These are phyloP conservation scores for Saccostrea cuccullata DNA, from an alignment of 1,140 invertebrate species.

Conservation along the genomic window DNA sequence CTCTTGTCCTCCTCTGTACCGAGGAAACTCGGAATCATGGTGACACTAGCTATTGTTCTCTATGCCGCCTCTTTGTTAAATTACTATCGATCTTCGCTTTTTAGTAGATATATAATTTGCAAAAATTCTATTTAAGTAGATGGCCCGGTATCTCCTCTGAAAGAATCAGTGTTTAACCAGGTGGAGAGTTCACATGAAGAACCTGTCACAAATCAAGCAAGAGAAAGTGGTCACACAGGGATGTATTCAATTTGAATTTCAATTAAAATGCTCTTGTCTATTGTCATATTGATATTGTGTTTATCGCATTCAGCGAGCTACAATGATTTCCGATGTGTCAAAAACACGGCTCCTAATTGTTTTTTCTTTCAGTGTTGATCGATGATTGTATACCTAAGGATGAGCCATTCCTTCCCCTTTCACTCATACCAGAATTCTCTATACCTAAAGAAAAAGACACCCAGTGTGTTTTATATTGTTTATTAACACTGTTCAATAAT, in stretches of 20 bases:
- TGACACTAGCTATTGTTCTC: background rate
- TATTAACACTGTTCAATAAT: conserved; percentile 16
- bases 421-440: background rate
- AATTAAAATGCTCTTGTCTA: conserved; percentile 36
- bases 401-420: background rate
- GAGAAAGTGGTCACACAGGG: background rate
- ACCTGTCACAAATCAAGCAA: background rate
- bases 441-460: background rate
- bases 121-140: conserved; percentile 34
- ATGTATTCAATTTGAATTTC: conserved; percentile 26
- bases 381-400: background rate
- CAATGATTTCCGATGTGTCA: conserved; percentile 37
- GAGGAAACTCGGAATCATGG: background rate
- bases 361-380: conserved; percentile 14
- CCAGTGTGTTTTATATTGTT: conserved; percentile 8
- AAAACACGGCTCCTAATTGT: conserved; percentile 15
- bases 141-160: background rate
- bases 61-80: background rate
- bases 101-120: conserved; percentile 32
- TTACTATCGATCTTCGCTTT: background rate
- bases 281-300: conserved; percentile 32
- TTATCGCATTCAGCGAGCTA: conserved; percentile 13
- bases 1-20: background rate
- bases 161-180: conserved; percentile 16
- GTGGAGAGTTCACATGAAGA: background rate